Conservation (phyloP, 2,797 vertebrate species). For the Lepilemur ruficaudatus region DNA sequence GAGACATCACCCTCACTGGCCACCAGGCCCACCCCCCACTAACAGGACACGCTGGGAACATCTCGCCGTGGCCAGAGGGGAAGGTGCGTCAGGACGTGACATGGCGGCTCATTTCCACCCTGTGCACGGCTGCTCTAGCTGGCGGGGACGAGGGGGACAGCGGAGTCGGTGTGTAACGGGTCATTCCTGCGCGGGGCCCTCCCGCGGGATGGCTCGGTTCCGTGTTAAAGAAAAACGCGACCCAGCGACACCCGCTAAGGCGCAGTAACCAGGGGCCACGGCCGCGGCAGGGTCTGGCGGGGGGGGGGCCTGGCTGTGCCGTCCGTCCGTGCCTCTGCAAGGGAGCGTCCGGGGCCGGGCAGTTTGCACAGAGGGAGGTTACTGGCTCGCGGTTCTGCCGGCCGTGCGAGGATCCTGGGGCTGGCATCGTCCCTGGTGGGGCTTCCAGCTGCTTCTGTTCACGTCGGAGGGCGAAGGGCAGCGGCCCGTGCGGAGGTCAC, state of each 20-base stretch:
- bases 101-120: no score
- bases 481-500: rapidly evolving
- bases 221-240: no score
- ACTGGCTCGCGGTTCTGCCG: not conserved
- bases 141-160: no score
- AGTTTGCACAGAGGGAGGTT: not conserved
- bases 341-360: not conserved
- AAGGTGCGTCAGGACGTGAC: not conserved
- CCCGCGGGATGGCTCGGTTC: no score
- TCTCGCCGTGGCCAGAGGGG: slow-evolving; percentile 79
- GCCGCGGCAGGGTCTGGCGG: not conserved
- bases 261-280: not conserved
- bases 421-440: not conserved
- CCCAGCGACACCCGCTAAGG: not conserved
- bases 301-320: not conserved
- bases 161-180: rapidly evolving
- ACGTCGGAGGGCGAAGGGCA: rapidly evolving
- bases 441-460: not conserved
- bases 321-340: rapidly evolving
- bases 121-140: not conserved
- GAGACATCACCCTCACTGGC: no score
- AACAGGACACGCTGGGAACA: slow-evolving; percentile 65
- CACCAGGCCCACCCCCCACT: not conserved
- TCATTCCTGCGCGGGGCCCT: not conserved
- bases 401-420: rapidly evolving